Percentiles rank a stretch among this genome's conserved stretches.
These are phyloP conservation scores for Trichonephila clavipes DNA, from an alignment of 1,140 invertebrate species.

Conservation along the genomic window DNA sequence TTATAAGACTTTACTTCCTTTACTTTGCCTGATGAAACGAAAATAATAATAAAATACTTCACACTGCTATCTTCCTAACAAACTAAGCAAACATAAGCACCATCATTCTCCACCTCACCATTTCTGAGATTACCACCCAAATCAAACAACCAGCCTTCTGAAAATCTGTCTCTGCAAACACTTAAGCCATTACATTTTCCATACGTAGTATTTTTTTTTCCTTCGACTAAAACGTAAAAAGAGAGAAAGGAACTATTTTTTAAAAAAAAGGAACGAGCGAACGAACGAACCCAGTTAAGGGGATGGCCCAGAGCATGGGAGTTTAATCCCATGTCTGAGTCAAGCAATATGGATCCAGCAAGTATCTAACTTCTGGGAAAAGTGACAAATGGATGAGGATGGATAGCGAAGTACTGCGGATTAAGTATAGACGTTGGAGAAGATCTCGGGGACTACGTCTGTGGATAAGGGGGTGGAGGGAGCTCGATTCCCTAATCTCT, in stretches of 20 bases:
- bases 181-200: constrained; percentile 9
- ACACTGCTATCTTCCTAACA: no score
- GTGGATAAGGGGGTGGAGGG: neutral
- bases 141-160: neutral
- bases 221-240: neutral
- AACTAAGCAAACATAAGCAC: no score
- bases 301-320: neutral
- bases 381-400: constrained; percentile 22
- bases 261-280: neutral
- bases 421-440: constrained; percentile 24
- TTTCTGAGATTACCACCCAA: neutral
- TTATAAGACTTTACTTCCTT: no score
- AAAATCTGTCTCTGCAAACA: neutral
- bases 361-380: neutral
- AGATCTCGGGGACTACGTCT: neutral
- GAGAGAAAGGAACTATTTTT: neutral
- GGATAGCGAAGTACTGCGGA: neutral
- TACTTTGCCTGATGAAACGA: no score
- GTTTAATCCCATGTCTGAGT: constrained; percentile 45
- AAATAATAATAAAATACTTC: no score
- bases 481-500: neutral
- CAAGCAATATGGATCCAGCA: constrained; percentile 26
- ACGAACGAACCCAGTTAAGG: neutral
- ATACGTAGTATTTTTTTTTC: neutral
- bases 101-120: neutral